These are phyloP conservation scores for Sinocyclocheilus anshuiensis DNA, from an alignment of 2,113 vertebrate genomes.

Conservation along the genomic window DNA sequence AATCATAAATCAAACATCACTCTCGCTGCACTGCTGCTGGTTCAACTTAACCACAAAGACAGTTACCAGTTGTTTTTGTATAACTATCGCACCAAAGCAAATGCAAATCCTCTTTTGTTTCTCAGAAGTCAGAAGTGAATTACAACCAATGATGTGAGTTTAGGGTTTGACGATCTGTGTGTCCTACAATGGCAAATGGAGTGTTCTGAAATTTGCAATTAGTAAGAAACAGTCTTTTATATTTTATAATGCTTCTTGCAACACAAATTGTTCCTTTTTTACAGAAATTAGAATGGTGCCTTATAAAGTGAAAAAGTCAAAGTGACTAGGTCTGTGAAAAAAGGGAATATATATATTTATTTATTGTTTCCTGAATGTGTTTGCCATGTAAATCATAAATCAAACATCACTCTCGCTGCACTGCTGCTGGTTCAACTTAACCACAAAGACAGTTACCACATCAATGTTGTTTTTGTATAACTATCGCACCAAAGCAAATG, in stretches of 20 bases:
- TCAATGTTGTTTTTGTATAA: background rate
- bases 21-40: background rate
- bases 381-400: slow-evolving; percentile 7
- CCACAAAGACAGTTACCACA: background rate
- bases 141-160: background rate
- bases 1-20: slow-evolving; percentile 25
- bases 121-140: background rate
- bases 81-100: background rate
- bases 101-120: background rate
- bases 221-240: background rate
- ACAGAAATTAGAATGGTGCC: too few relatives aligned
- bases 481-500: background rate
- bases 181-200: background rate
- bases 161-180: background rate
- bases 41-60: background rate
- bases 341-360: background rate
- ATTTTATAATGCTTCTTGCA: background rate
- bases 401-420: slow-evolving; percentile 10
- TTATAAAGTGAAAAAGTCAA: background rate
- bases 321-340: background rate
- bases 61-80: background rate
- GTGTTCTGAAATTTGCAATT: background rate
- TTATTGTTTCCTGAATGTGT: background rate
- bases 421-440: background rate
- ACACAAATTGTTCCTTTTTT: background rate